phyloP scores from a whole-genome alignment of 2,113 vertebrate species.

The Sciurus niger region DNA sequence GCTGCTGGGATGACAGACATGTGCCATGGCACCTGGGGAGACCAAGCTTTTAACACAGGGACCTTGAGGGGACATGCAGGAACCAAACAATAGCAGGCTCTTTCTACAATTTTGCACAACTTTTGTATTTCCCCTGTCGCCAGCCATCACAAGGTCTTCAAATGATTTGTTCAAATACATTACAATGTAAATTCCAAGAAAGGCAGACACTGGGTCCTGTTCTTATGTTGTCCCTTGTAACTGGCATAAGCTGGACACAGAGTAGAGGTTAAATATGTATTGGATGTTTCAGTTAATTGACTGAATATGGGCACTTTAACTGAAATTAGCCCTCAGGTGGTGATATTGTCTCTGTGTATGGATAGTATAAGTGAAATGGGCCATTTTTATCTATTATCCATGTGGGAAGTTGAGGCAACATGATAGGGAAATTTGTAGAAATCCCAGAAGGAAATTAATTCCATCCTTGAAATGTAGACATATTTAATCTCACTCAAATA shows the following conservation, averaged over 20 bases:
- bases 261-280: neutral
- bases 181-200: neutral
- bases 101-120: neutral
- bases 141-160: neutral
- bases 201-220: neutral
- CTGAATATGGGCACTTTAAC: neutral
- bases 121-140: neutral
- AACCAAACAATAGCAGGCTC: neutral
- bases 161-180: neutral
- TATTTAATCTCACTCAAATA: slow-evolving; percentile 5
- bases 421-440: neutral
- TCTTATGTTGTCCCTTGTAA: neutral
- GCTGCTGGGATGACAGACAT: no score
- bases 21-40: no score
- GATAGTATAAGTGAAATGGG: neutral
- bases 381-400: slow-evolving; percentile 23
- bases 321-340: neutral
- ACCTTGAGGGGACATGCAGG: no score
- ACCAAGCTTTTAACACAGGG: neutral
- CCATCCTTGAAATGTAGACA: neutral
- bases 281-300: neutral
- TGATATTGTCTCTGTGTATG: neutral
- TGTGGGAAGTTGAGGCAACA: neutral
- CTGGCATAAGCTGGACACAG: neutral
- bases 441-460: neutral